Evolutionary conservation across 2,797 vertebrate species (phyloP).

Genomic region (Gymnoscopelus braueri): DNA sequence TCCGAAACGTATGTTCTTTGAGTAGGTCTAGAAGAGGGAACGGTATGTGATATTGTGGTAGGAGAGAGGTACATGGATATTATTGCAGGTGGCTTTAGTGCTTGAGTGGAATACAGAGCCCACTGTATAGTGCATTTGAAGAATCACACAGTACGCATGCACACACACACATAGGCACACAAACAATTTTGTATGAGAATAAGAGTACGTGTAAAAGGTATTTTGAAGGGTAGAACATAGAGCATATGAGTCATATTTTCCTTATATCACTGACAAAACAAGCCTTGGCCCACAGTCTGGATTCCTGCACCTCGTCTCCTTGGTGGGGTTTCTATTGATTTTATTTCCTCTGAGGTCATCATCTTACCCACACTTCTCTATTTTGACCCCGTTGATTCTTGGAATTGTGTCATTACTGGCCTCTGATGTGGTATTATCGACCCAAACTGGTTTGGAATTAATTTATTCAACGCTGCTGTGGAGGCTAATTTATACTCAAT

Average conservation of each 20-base stretch:
- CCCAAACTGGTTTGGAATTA: constrained; percentile 19
- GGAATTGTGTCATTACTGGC: constrained; percentile 35
- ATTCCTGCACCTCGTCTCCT: constrained; percentile 12
- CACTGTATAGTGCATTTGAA: background rate
- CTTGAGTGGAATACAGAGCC: constrained; percentile 9
- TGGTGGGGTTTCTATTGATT: constrained; percentile 11
- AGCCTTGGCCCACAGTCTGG: background rate
- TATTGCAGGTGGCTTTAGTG: constrained; percentile 22
- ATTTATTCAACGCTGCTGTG: constrained; percentile 23
- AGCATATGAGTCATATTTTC: constrained; percentile 19
- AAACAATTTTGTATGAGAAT: constrained; percentile 20
- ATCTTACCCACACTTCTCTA: constrained; percentile 33
- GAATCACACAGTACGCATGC: background rate
- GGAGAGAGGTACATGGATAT: constrained; percentile 38
- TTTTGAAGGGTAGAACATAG: constrained; percentile 28
- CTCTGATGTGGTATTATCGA: constrained; percentile 29
- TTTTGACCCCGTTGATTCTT: constrained; percentile 37
- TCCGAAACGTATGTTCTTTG: background rate
- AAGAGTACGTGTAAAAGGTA: constrained; percentile 12
- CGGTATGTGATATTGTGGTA: constrained; percentile 70
- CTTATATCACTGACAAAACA: background rate
- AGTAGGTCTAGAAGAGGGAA: constrained; percentile 31
- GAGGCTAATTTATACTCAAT: background rate
- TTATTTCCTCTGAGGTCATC: constrained; percentile 13
- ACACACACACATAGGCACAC: constrained; percentile 8